phyloP scores from a whole-genome alignment of 2,113 vertebrate species.

The Balaeniceps rex region DNA sequence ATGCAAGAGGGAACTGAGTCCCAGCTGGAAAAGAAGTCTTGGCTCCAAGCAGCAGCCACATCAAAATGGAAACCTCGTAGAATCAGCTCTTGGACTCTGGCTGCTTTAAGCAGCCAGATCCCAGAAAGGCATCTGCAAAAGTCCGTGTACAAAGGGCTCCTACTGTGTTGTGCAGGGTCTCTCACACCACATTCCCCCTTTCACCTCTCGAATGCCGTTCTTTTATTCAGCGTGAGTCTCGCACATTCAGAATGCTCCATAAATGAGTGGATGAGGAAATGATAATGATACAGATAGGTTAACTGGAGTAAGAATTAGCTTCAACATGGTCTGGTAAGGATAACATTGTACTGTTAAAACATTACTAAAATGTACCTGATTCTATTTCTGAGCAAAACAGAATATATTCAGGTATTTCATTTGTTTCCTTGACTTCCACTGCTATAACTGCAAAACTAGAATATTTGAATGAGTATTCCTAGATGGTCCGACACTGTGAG shows the following conservation, averaged over 20 bases:
- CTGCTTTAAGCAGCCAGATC: background rate
- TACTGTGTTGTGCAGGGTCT: too few relatives aligned
- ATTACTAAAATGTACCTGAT: background rate
- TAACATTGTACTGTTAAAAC: background rate
- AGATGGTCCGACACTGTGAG: background rate
- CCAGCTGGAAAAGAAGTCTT: background rate
- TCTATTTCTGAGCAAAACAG: background rate
- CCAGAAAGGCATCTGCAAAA: background rate
- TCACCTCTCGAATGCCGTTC: background rate
- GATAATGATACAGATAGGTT: background rate
- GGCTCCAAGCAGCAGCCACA: background rate
- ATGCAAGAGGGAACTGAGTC: background rate
- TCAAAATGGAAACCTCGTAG: background rate
- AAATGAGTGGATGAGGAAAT: background rate
- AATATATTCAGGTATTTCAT: background rate
- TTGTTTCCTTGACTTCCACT: background rate
- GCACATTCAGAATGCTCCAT: background rate
- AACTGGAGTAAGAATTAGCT: background rate
- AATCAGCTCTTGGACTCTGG: background rate
- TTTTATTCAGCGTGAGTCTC: background rate
- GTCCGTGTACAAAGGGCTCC: background rate
- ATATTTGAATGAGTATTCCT: background rate
- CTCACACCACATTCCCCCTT: background rate
- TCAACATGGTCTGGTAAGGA: background rate
- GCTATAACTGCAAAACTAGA: background rate